Percentiles rank a stretch among this genome's conserved stretches.
Evolutionary conservation across 1,140 invertebrate species (phyloP).

Genomic region (Acromyrmex charruanus): DNA sequence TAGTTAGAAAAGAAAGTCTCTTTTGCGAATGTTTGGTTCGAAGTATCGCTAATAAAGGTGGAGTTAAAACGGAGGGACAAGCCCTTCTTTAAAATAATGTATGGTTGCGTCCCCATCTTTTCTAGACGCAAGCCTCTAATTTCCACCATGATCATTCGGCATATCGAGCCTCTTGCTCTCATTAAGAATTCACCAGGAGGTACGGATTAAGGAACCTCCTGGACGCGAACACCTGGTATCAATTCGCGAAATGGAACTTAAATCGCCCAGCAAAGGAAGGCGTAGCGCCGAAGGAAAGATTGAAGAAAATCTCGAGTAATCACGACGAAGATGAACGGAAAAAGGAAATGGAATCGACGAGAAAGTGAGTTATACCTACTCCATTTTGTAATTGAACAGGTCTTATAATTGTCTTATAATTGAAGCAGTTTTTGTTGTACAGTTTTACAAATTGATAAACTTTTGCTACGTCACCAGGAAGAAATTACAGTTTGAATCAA

Average conservation of each 20-base stretch:
- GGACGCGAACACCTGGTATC: slow-evolving; percentile 68
- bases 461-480: not conserved
- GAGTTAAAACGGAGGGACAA: not conserved
- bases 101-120: slow-evolving; percentile 33
- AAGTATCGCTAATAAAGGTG: slow-evolving; percentile 22
- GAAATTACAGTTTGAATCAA: not conserved
- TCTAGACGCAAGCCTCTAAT: slow-evolving; percentile 66
- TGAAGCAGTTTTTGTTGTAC: not conserved
- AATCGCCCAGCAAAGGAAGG: slow-evolving; percentile 25
- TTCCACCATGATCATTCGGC: slow-evolving; percentile 63
- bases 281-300: slow-evolving; percentile 20
- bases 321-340: not conserved
- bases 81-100: slow-evolving; percentile 62
- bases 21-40: slow-evolving; percentile 3
- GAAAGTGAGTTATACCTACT: not conserved
- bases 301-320: slow-evolving; percentile 44
- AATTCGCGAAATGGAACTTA: slow-evolving; percentile 33
- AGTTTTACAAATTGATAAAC: not conserved
- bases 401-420: slow-evolving; percentile 30
- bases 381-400: not conserved
- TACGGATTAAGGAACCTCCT: slow-evolving; percentile 65
- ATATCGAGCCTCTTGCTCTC: slow-evolving; percentile 61
- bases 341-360: slow-evolving; percentile 21
- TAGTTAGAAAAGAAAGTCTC: slow-evolving; percentile 1
- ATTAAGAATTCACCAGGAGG: slow-evolving; percentile 69